Base-by-base conservation (phyloP, 2,888 invertebrate genomes). In the Pristionchus japonicus region DNA sequence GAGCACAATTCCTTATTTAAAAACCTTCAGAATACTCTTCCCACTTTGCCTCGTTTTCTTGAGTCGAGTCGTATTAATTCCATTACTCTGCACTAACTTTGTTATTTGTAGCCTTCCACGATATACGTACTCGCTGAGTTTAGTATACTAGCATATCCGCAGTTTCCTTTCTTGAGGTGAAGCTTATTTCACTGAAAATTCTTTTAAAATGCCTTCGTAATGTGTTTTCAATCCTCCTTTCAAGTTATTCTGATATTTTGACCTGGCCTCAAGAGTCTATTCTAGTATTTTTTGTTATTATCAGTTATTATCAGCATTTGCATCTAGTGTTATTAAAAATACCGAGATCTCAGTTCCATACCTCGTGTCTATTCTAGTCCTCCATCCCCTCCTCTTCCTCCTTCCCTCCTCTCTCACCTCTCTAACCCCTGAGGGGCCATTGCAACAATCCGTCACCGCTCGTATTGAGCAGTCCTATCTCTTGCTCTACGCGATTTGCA, bases 381-480 rank as follows among this genome's bases (percentile, higher is more conserved):
- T 77, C 37, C 34, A 11, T 74, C 77, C n/a, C 40, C 23, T n/a
- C 31, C 17, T 43, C 47, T 47, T 31, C 80, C 43, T 49, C 34
- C 70, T 70, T 34, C 34, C n/a, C 70, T 70, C 13, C 82, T 40
- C n/a, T 82, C 82, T 34, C 52, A 40, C 34, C 52, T 83, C 82
- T 27, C 70, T 70, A 31, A n/a, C 34, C 40, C 43, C 82, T 49
- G 20, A 49, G n/a, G 13, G 31, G 17, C 82, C 52, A 83, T 52
- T 83, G 49, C 82, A 83, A 34, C 82, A 52, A 49, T 83, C 82
- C 52, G 82, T 83, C 82, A 52, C 34, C 52, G 31, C n/a, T n/a
- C n/a, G n/a, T n/a, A 40, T 23, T 23, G 31, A 64, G 64, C 31
- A 6, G 3, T 13, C 0, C 80, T 27, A n/a, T 80, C 80, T 80